These are phyloP conservation scores for Polylopha cassiicola DNA, from an alignment of 2,888 invertebrate genomes.

Conservation along the genomic window DNA sequence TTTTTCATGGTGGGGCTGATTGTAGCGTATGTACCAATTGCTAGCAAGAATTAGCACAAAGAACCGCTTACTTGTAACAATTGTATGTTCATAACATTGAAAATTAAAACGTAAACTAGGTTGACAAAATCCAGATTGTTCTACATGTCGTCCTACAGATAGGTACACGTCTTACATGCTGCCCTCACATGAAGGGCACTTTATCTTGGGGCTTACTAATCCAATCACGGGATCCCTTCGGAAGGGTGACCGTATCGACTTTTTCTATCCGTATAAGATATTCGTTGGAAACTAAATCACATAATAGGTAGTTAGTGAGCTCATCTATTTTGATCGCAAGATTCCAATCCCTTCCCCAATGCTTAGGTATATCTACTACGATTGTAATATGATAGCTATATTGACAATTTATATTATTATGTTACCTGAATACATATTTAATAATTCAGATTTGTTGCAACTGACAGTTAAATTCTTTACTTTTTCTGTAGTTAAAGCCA, in stretches of 20 bases:
- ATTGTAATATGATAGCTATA: too few relatives aligned
- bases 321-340: slow-evolving; percentile 7
- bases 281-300: slow-evolving; percentile 2
- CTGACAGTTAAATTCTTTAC: background rate
- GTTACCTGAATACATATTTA: too few relatives aligned
- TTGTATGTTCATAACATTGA: too few relatives aligned
- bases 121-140: slow-evolving; percentile 3
- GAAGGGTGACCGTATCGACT: slow-evolving; percentile 27
- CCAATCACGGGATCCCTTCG: slow-evolving; percentile 51
- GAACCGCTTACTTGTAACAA: too few relatives aligned
- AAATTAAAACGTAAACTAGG: slow-evolving; percentile 7
- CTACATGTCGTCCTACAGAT: too few relatives aligned
- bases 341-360: too few relatives aligned
- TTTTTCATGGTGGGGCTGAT: too few relatives aligned
- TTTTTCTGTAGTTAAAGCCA: background rate
- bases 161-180: slow-evolving; percentile 7
- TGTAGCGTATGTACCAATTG: too few relatives aligned
- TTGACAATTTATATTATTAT: too few relatives aligned
- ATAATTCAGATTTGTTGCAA: too few relatives aligned
- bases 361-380: too few relatives aligned
- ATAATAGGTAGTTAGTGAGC: slow-evolving; percentile 7
- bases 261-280: slow-evolving; percentile 7
- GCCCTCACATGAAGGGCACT: slow-evolving; percentile 26
- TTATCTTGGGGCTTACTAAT: slow-evolving; percentile 51
- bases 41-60: too few relatives aligned